Evolutionary conservation across 2,888 invertebrate genomes (phyloP).

Genomic region (Trachelus troglodyta): DNA sequence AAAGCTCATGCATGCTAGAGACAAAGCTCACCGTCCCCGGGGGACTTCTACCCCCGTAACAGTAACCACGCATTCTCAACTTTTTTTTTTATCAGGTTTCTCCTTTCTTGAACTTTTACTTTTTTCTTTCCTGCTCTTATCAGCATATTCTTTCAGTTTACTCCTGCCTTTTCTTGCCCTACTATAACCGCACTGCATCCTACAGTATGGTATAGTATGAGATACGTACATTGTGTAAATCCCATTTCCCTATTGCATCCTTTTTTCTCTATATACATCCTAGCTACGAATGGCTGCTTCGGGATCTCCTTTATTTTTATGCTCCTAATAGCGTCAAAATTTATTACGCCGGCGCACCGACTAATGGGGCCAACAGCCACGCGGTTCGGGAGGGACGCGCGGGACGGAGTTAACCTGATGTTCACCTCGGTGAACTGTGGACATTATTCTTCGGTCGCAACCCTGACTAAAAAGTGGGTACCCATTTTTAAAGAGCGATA

Average conservation of each 20-base stretch:
- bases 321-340: constrained; percentile 28
- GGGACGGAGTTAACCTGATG: not conserved
- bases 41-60: constrained; percentile 13
- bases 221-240: not conserved
- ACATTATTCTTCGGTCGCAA: not conserved
- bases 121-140: not conserved
- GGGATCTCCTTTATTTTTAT: constrained; percentile 27
- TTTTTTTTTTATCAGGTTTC: not conserved
- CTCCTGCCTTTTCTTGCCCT: not conserved
- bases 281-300: not conserved
- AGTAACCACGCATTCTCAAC: constrained; percentile 12
- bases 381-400: no score
- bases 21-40: not conserved
- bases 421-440: not conserved
- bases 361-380: not conserved
- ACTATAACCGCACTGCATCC: not conserved
- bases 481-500: not conserved
- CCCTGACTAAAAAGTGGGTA: not conserved
- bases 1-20: not conserved
- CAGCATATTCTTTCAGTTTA: not conserved
- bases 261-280: constrained; percentile 7
- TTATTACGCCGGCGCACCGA: constrained; percentile 15
- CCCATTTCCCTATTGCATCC: not conserved
- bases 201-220: not conserved
- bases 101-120: not conserved